Base-by-base conservation (phyloP, 1,140 invertebrate species). In the Popillia japonica region DNA sequence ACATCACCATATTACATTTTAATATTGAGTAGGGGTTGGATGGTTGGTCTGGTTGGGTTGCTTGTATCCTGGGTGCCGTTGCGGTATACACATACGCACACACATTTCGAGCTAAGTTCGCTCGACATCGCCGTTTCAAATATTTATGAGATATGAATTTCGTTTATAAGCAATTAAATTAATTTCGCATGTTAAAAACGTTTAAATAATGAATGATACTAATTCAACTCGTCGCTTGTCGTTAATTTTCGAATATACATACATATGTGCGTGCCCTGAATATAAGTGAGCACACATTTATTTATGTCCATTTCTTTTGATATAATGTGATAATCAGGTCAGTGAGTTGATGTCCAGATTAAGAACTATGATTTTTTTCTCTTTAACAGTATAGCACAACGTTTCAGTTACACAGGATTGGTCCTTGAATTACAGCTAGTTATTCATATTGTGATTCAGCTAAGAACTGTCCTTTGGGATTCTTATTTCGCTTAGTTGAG, bases 1-100 rank as follows among this genome's bases (percentile, higher is more conserved):
- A 78, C 80, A 81, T 81, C 80, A 81, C 80, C 77, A 77, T 79
- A 81, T 81, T 81, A 80, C 77, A 77, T 80, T 78, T 81, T 80
- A 81, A 81, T 81, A 81, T 79, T 72, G 77, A 79, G 55, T 55
- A 68, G 61, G 61, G 61, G 61, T 68, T 68, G 61, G 61, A 34
- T 27, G 61, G 61, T 68, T 68, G 22, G 61, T 68, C 22, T 68
- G 22, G 61, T 68, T 68, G 72, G 40, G 72, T 74, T 74, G 72
- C 27, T 74, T 74, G 72, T 74, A 44, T 68, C 61, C 61, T 68
- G 61, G n/a, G 27, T 34, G 61, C 61, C 61, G 61, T 68, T 68
- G 61, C 72, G 72, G 72, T 74, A 68, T 9, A 64, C 20, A 34
- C 61, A 27, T 68, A 34, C 22, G 22, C 61, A 22, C 27, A 27